Evolutionary conservation across 35 echinoderm and acorn worm genomes (phyloP).

Genomic region (Apostichopus japonicus): DNA sequence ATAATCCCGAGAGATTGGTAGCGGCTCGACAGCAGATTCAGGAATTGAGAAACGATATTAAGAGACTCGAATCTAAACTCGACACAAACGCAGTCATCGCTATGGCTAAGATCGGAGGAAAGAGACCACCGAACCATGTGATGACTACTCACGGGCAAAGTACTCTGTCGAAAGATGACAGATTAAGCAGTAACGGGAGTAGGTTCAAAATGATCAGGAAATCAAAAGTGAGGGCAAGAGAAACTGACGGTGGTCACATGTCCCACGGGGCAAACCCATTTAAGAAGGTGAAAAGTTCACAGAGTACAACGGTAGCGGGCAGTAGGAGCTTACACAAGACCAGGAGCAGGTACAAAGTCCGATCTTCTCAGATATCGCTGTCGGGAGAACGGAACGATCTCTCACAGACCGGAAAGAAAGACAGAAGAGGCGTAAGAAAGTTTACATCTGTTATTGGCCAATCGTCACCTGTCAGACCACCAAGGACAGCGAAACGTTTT

Average conservation of each 20-base stretch:
- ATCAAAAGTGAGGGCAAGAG: background rate
- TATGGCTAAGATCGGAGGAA: background rate
- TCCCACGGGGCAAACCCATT: background rate
- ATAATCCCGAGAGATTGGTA: background rate
- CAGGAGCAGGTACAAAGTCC: conserved; percentile 21
- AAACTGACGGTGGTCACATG: background rate
- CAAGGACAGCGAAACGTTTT: background rate
- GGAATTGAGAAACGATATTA: background rate
- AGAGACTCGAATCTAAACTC: background rate
- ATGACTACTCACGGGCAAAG: background rate
- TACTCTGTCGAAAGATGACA: background rate
- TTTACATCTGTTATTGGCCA: background rate
- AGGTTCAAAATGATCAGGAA: background rate
- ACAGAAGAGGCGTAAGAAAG: background rate
- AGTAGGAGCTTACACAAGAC: conserved; percentile 28
- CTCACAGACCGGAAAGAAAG: background rate
- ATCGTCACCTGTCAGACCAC: background rate
- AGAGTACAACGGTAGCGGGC: background rate
- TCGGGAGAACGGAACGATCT: background rate
- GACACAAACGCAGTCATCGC: background rate
- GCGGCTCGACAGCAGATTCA: background rate
- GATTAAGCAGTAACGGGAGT: background rate
- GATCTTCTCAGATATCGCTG: background rate
- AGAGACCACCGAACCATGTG: background rate
- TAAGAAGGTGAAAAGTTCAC: background rate